Conservation (phyloP, 2,113 vertebrate genomes). For the Psammodynastes pulverulentus region DNA sequence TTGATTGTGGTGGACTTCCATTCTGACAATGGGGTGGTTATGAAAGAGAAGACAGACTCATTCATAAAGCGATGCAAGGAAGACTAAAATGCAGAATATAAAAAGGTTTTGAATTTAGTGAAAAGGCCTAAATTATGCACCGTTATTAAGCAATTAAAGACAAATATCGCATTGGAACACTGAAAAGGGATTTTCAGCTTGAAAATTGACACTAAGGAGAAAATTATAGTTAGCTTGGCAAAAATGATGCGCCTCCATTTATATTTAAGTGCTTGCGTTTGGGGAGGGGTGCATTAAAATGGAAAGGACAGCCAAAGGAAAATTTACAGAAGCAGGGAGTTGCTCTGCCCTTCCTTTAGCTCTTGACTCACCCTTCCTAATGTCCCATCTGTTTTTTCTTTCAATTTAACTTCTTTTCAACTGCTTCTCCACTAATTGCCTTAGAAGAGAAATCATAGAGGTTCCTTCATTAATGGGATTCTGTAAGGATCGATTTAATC, state of each 20-base stretch:
- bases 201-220: neutral
- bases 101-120: rapidly evolving
- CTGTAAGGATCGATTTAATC: neutral
- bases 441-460: neutral
- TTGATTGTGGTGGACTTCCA: neutral
- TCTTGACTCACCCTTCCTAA: neutral
- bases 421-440: neutral
- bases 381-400: neutral
- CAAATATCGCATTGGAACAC: neutral
- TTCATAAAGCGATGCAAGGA: neutral
- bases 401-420: neutral
- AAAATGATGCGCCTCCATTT: neutral
- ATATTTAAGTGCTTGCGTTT: neutral
- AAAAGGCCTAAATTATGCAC: neutral
- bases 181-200: neutral
- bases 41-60: neutral
- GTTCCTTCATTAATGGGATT: neutral
- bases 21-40: neutral
- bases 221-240: neutral
- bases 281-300: neutral
- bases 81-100: neutral
- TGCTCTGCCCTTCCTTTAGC: neutral
- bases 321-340: neutral
- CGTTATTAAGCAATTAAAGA: neutral
- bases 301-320: neutral